phyloP scores from a whole-genome alignment of 2,797 vertebrate genomes.

The Emys orbicularis region DNA sequence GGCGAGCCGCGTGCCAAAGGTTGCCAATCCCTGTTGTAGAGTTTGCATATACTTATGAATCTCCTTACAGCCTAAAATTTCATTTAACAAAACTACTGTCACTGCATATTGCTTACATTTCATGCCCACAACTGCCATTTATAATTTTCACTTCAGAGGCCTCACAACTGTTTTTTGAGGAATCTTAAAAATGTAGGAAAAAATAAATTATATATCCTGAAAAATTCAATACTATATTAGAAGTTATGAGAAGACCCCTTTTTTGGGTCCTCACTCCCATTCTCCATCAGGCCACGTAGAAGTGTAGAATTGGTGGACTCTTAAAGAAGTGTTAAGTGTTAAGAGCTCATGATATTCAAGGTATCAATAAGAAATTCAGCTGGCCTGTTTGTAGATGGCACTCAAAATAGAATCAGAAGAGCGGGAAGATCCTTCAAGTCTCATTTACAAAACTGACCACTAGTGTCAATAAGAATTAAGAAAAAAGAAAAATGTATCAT shows the following conservation, averaged over 20 bases:
- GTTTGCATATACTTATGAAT: conserved; percentile 12
- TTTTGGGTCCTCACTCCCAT: not conserved
- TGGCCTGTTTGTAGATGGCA: not conserved
- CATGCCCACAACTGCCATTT: not conserved
- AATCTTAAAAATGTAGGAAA: not conserved
- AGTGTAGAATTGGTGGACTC: not conserved
- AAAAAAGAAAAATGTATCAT: not conserved
- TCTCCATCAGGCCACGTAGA: not conserved
- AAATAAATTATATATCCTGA: not conserved
- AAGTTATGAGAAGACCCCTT: not conserved
- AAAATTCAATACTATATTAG: not conserved
- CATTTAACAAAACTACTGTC: not conserved
- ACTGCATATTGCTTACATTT: not conserved
- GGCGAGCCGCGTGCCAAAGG: no score
- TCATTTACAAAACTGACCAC: not conserved
- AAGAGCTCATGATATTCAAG: not conserved
- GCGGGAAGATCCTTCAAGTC: not conserved
- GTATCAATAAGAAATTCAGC: not conserved
- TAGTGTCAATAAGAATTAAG: not conserved
- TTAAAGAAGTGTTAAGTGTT: not conserved
- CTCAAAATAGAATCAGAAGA: not conserved
- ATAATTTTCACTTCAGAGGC: not conserved
- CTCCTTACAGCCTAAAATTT: conserved; percentile 30
- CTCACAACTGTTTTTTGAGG: not conserved
- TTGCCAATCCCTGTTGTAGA: not conserved